Base-by-base conservation (phyloP, 2,113 vertebrate species). In the Corythornis cristatus region DNA sequence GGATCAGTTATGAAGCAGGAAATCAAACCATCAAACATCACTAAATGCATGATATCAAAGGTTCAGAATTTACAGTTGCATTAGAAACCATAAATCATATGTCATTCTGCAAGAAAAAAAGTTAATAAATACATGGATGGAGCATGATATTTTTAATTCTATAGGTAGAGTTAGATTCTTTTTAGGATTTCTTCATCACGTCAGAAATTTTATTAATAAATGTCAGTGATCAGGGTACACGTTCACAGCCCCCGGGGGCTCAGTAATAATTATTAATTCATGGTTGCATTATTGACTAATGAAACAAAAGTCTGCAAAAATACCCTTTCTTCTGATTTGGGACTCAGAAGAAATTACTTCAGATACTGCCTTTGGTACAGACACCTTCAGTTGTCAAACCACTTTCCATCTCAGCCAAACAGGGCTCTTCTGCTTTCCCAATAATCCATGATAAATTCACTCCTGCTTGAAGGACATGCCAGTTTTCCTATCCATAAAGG, bases 11-110 rank as follows among this genome's bases (percentile, higher is more conserved):
- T 58, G 74, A 66, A 84, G 56, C 46, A 91, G 78, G 62, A 93
- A 94, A 96, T 93, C 94, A 93, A 85, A 79, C 56, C 61, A 92
- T 87, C 81, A 92, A 92, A 93, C 64, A 61, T 78, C 58, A 61
- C 66, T 84, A 84, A 94, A 85, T 0, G 6, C 31, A 87, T 82
- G 66, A 92, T 84, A 89, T 0, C 2, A 84, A 93, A 72, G 66
- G 20, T 73, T 84, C 77, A 31, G 50, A 35, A 92, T 90, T 90
- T 77, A 73, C 58, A 76, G 62, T 93, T 84, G 22, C 67, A 46
- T 89, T 74, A 83, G 64, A 82, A 90, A 23, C 37, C n/a, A 73
- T 73, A 93, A 94, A 92, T 94, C 89, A 94, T 43, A 40, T 7
- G 14, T 42, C 31, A 95, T 72, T 93, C 78, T 76, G 71, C 76